Base-by-base conservation (phyloP, 2,888 invertebrate species). In the Gari tellinella region DNA sequence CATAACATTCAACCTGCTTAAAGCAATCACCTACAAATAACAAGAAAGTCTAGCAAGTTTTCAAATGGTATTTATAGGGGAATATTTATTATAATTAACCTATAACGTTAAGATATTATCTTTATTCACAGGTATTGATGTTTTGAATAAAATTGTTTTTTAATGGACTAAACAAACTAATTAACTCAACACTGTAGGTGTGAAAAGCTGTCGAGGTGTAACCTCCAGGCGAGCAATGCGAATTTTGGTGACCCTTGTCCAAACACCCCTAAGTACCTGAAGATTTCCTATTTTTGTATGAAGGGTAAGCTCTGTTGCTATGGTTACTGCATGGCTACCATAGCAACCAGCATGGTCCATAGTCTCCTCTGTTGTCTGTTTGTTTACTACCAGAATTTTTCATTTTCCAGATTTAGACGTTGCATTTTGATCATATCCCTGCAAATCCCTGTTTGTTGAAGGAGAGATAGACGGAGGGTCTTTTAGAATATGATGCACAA, bases 171-270 rank as follows among this genome's bases (percentile, higher is more conserved):
- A 31, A 31, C 10, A 10, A 31, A 31, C 5, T 10, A 31, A 31
- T 31, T 4, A 7, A 4, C 31, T 31, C 10, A 10, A 31, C 31
- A 31, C 31, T 74, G 19, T 74, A 82, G 82, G 72, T 82, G 82
- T 58, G 66, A 80, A 48, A 40, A 38, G 40, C 60, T 68, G 64
- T 52, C 21, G 21, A 26, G 38, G 26, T 83, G 82, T 74, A 58
- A 65, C 46, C 58, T 83, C 57, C 41, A 45, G 58, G 81, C 79
- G 19, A 58, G 56, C 43, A 75, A 67, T 72, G 56, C 85, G 21
- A 49, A 68, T 4, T 82, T 85, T 77, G 85, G 75, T 41, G 85
- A 89, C 66, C 85, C 86, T 2, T 89, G 89, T 68, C 68, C 74
- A 12, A 60, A 57, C 26, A 88, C 87, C 8, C 68, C 60, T 56